Base-by-base conservation (phyloP, 2,113 vertebrate species). In the Rhea pennata region DNA sequence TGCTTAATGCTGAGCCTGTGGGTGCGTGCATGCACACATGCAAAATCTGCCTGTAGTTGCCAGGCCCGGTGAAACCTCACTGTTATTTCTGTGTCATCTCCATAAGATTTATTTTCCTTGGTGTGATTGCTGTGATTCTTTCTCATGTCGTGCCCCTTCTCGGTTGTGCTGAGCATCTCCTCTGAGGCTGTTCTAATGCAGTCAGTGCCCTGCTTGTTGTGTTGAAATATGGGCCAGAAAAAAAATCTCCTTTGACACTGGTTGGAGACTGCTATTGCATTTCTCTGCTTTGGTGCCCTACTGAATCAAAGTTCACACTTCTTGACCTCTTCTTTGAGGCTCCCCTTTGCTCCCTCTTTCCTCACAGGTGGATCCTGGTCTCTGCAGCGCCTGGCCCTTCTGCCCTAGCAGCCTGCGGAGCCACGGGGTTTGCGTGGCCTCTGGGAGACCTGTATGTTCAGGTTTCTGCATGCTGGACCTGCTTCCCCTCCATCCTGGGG, bases 171-270 rank as follows among this genome's bases (percentile, higher is more conserved):
- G 44, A 24, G 15, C 2, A 85, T 20, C 46, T 21, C 1, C 26
- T 89, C 36, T 23, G 23, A 78, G 39, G 22, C n/a, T 51, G 40
- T 24, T 59, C 9, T 81, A 58, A 64, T 0, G 6, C 48, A 39
- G 42, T 15, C 1, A 4, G 46, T 56, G 51, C 13, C 11, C n/a
- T 48, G 48, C 23, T 81, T 16, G 5, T 27, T 0, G 0, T 39
- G 31, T 56, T 88, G 33, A 31, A 66, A 53, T 76, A 62, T 0
- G 0, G 73, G n/a, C 26, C 31, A 69, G 70, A 53, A 66, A 36
- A 36, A 36, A 87, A 71, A 29, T 53, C 21, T 24, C 50, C 33
- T 65, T 72, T 61, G 58, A 23, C 51, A 73, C 64, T 58, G 46
- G 2, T 39, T 22, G 15, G 66, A 69, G 73, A 8, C 62, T 85